These are phyloP conservation scores for Lacerta bilineata DNA, from an alignment of 2,797 vertebrate genomes.

Conservation along the genomic window DNA sequence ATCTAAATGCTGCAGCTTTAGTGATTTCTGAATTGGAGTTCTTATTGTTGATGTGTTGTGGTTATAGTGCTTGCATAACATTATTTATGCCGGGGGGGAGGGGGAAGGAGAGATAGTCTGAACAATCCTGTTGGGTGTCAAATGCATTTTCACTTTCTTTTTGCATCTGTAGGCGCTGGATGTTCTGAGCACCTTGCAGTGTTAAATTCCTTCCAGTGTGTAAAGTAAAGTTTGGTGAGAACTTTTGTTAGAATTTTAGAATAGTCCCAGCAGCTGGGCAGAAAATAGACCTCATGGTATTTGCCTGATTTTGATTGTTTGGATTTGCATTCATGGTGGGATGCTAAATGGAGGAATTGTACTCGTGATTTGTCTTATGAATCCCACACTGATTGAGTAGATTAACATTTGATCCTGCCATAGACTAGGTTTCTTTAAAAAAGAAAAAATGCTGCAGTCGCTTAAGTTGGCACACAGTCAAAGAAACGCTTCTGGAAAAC, in stretches of 20 bases:
- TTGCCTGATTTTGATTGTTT: slow-evolving; percentile 45
- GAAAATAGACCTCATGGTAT: slow-evolving; percentile 20
- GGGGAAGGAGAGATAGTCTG: background rate
- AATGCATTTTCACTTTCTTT: background rate
- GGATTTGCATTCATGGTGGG: slow-evolving; percentile 49
- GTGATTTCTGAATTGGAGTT: background rate
- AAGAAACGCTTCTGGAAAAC: slow-evolving; percentile 72
- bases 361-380: slow-evolving; percentile 63
- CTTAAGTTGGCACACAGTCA: slow-evolving; percentile 69
- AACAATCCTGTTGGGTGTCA: background rate
- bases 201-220: background rate
- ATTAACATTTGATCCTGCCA: slow-evolving; percentile 71
- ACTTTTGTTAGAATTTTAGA: background rate
- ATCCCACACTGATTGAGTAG: slow-evolving; percentile 72
- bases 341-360: slow-evolving; percentile 57
- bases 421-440: slow-evolving; percentile 53
- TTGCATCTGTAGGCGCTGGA: background rate
- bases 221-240: background rate
- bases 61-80: background rate
- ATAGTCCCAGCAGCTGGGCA: background rate
- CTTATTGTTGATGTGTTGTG: background rate
- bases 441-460: slow-evolving; percentile 61
- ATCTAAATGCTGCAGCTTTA: background rate
- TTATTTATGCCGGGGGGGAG: background rate
- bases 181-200: background rate